phyloP scores from a whole-genome alignment of 2,888 invertebrate genomes.

The Limnephilus marmoratus region DNA sequence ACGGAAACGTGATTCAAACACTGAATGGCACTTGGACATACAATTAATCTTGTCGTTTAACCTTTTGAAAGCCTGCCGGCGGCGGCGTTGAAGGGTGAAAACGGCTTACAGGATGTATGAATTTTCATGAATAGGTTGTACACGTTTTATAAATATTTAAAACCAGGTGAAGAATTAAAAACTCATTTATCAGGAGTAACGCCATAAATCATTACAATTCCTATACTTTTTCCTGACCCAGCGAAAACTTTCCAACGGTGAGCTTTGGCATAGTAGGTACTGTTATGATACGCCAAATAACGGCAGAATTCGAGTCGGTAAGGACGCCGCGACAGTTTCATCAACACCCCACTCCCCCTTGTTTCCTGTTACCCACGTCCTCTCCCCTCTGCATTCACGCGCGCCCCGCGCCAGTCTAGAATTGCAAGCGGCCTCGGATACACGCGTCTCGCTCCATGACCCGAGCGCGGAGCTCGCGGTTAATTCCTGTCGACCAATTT shows the following conservation, averaged over 20 bases:
- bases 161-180: neutral
- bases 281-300: too few relatives aligned
- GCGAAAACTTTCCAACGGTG: neutral
- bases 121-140: neutral
- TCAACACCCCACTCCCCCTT: too few relatives aligned
- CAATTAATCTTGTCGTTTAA: slow-evolving; percentile 2
- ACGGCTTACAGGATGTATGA: neutral
- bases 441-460: too few relatives aligned
- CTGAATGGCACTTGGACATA: neutral
- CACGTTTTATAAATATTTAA: neutral
- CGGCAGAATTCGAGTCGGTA: too few relatives aligned
- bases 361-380: too few relatives aligned
- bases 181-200: neutral
- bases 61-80: neutral
- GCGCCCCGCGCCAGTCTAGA: too few relatives aligned
- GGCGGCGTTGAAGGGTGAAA: neutral
- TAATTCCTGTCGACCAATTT: too few relatives aligned
- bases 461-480: too few relatives aligned
- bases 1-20: slow-evolving; percentile 2
- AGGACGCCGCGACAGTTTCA: too few relatives aligned
- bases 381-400: too few relatives aligned
- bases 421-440: too few relatives aligned
- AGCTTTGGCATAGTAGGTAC: neutral
- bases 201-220: neutral
- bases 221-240: neutral